Conservation (phyloP, 2,888 invertebrate species). For the Gymnosoma rotundatum region DNA sequence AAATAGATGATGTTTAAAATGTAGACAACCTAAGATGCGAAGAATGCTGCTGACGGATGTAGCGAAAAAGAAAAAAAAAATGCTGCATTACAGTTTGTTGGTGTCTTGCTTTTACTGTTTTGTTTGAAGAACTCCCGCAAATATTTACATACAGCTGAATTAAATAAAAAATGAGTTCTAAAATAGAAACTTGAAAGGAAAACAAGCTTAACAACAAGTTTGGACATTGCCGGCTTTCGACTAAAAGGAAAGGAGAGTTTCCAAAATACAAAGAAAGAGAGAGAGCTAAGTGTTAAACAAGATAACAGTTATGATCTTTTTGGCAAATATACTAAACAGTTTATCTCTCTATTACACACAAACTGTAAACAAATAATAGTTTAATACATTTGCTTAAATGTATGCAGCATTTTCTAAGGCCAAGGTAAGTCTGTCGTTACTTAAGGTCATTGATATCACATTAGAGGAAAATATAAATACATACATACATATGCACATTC, state of each 20-base stretch:
- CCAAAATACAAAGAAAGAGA: neutral
- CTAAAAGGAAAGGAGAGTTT: neutral
- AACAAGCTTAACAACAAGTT: neutral
- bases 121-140: no score
- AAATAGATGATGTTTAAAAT: no score
- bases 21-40: no score
- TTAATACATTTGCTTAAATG: conserved; percentile 34
- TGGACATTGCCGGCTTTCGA: neutral
- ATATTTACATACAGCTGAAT: no score
- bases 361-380: conserved; percentile 19
- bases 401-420: conserved; percentile 76
- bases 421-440: conserved; percentile 76
- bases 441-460: conserved; percentile 76
- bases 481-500: neutral
- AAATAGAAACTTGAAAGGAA: no score
- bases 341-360: no score
- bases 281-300: conserved; percentile 26
- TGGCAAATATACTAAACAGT: conserved; percentile 27
- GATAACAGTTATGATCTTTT: conserved; percentile 46
- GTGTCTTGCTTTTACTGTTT: no score
- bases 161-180: no score
- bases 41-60: no score
- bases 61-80: no score
- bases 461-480: conserved; percentile 68
- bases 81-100: no score